Percentiles rank a stretch among this genome's conserved stretches.
phyloP scores from a whole-genome alignment of 2,888 invertebrate genomes.

The Agrotis clavis region DNA sequence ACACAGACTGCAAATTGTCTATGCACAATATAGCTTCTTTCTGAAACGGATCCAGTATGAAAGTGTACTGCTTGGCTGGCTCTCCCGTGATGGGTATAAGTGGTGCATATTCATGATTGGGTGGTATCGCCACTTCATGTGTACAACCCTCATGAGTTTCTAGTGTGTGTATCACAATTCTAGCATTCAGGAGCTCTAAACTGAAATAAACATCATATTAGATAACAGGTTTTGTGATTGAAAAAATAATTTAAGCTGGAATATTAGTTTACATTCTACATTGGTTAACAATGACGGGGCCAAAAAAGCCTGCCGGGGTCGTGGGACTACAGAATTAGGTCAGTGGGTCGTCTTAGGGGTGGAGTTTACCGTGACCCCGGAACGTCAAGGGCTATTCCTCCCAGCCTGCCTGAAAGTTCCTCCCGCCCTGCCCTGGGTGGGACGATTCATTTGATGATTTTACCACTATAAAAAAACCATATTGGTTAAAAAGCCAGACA shows the following conservation, averaged over 20 bases:
- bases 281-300: too few species aligned
- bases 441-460: too few species aligned
- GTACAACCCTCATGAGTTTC: slow-evolving; percentile 98
- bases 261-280: neutral
- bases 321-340: too few species aligned
- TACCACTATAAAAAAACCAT: too few species aligned
- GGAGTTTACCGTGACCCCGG: too few species aligned
- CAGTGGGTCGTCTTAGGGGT: too few species aligned
- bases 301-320: too few species aligned
- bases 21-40: slow-evolving; percentile 99
- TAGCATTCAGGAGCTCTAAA: slow-evolving; percentile 94
- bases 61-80: slow-evolving; percentile 98
- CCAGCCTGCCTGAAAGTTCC: too few species aligned
- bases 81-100: slow-evolving; percentile 91
- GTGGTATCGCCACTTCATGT: slow-evolving; percentile 99
- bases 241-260: neutral
- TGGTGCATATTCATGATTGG: slow-evolving; percentile 94
- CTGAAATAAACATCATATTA: slow-evolving; percentile 81
- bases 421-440: too few species aligned
- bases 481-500: neutral
- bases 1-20: slow-evolving; percentile 99
- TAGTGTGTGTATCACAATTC: slow-evolving; percentile 96
- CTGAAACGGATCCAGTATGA: slow-evolving; percentile 99
- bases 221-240: neutral
- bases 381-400: too few species aligned